phyloP scores from a whole-genome alignment of 2,113 vertebrate species.

The Pteronura brasiliensis region DNA sequence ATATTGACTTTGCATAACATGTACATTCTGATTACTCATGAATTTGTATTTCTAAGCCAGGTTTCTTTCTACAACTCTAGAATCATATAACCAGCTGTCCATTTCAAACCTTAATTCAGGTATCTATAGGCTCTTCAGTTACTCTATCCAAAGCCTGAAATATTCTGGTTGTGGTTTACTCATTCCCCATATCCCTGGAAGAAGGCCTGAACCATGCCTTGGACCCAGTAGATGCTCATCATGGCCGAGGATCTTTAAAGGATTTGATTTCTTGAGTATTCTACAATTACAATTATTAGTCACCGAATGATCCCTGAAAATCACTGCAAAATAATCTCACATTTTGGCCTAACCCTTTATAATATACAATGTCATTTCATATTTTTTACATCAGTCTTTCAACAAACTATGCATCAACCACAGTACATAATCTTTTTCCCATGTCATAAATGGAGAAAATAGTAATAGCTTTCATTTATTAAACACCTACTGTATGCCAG shows the following conservation, averaged over 20 bases:
- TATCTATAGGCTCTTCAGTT: not conserved
- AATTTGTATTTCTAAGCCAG: not conserved
- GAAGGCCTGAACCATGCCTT: not conserved
- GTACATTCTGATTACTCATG: not conserved
- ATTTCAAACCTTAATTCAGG: not conserved
- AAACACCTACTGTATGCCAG: not conserved
- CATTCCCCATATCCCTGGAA: not conserved
- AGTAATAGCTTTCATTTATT: not conserved
- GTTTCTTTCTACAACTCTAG: not conserved
- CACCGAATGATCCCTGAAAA: not conserved
- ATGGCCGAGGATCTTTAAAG: not conserved
- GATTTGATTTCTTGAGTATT: not conserved
- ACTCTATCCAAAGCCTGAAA: not conserved
- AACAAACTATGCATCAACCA: not conserved
- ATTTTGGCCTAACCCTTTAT: not conserved
- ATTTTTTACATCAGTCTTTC: not conserved
- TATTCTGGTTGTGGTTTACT: not conserved
- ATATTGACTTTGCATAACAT: not conserved
- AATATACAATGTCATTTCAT: not conserved
- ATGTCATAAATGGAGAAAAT: not conserved
- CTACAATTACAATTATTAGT: slow-evolving; percentile 14
- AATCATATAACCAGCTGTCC: not conserved
- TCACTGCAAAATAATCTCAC: slow-evolving; percentile 18
- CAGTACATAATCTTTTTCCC: not conserved
- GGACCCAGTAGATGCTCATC: not conserved